These are phyloP conservation scores for Parascotia fuliginaria DNA, from an alignment of 2,888 invertebrate species.

Conservation along the genomic window DNA sequence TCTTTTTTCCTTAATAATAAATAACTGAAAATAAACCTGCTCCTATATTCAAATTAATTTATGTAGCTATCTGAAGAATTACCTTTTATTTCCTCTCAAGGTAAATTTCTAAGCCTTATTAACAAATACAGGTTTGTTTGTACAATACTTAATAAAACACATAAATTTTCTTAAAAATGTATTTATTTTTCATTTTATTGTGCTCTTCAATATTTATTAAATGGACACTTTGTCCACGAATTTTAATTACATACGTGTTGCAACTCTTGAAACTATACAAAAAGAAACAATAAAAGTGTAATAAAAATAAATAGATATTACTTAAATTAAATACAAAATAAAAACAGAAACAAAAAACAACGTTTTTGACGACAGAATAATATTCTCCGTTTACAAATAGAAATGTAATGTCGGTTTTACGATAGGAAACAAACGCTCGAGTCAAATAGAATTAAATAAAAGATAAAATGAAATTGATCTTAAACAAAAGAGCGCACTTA, in stretches of 20 bases:
- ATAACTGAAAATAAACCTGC: too few species aligned
- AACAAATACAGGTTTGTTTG: too few species aligned
- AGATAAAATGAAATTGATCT: constrained; percentile 38
- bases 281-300: constrained; percentile 60
- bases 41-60: too few species aligned
- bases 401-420: constrained; percentile 37
- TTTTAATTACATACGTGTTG: constrained; percentile 72
- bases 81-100: too few species aligned
- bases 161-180: constrained; percentile 73
- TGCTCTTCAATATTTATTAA: constrained; percentile 81
- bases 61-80: too few species aligned
- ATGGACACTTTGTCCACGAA: constrained; percentile 65
- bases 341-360: constrained; percentile 52
- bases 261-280: constrained; percentile 66
- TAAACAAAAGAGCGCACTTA: constrained; percentile 33
- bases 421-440: constrained; percentile 25
- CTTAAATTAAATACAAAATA: constrained; percentile 40
- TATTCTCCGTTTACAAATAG: constrained; percentile 40
- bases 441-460: constrained; percentile 25
- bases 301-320: constrained; percentile 71
- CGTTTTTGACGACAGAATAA: constrained; percentile 48
- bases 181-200: constrained; percentile 84
- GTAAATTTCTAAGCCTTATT: too few species aligned
- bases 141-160: constrained; percentile 43
- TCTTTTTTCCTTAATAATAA: too few species aligned